A percentile compares a stretch with the other conserved stretches of the same genome.
phyloP scores from a whole-genome alignment of 2,888 invertebrate species.

The Macropis europaea region DNA sequence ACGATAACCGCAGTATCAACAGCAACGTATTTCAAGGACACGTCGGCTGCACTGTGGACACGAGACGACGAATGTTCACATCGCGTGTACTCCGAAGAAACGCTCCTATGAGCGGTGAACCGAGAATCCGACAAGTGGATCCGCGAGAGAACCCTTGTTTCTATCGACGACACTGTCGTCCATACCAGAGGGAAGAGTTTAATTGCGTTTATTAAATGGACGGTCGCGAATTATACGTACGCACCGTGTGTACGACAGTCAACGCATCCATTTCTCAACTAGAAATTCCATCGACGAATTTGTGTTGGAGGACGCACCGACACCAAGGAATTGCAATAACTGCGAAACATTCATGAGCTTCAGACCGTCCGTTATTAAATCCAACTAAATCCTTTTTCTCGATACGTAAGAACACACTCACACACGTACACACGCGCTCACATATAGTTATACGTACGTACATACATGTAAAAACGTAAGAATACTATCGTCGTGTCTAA shows the following conservation, averaged over 20 bases:
- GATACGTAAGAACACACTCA: too few relatives aligned
- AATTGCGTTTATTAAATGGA: slow-evolving; percentile 39
- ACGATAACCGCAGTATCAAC: slow-evolving; percentile 65
- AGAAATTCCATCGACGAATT: neutral
- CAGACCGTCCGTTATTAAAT: slow-evolving; percentile 37
- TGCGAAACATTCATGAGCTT: slow-evolving; percentile 7
- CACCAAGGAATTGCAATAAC: slow-evolving; percentile 22
- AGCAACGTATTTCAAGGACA: slow-evolving; percentile 48
- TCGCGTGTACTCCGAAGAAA: slow-evolving; percentile 70
- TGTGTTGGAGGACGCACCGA: neutral
- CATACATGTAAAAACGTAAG: neutral
- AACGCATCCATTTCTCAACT: neutral
- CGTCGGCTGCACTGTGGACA: slow-evolving; percentile 42
- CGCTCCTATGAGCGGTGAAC: slow-evolving; percentile 63
- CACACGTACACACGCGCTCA: neutral
- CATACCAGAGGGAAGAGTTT: slow-evolving; percentile 14
- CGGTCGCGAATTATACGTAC: neutral
- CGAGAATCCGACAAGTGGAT: neutral
- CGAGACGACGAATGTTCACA: slow-evolving; percentile 48
- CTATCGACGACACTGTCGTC: neutral
- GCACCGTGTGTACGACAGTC: neutral
- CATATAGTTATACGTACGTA: neutral
- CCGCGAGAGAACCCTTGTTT: neutral
- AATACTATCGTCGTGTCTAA: slow-evolving; percentile 1
- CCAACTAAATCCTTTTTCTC: slow-evolving; percentile 23